Base-by-base conservation (phyloP, 2,888 invertebrate species). In the Meloe dianella region DNA sequence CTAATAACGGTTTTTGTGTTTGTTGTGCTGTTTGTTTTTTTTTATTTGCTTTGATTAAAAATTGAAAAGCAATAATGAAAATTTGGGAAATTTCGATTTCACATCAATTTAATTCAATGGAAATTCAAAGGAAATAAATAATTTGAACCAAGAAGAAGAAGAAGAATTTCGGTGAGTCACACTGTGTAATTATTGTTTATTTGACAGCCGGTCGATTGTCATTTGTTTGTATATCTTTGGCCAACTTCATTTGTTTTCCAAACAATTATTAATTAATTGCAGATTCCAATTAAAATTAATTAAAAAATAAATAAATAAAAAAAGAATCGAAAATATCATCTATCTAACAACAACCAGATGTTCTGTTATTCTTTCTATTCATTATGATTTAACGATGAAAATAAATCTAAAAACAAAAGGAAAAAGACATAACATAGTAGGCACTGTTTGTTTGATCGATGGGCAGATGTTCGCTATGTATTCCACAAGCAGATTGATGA, bases 401-500 rank as follows among this genome's bases (percentile, higher is more conserved):
- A n/a, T n/a, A n/a, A n/a, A n/a, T 38, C 14, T 14, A 2, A 38
- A 38, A 38, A 38, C 0, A 38, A 38, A 38, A 0, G n/a, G n/a
- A n/a, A n/a, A 38, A 14, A 14, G 7, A 10, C 38, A 38, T n/a
- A 17, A 9, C 47, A 47, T 47, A 47, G 47, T 47, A 7, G 47
- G 6, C 47, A 9, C 8, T 20, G 47, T 20, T 17, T 47, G 20
- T 20, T 20, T 8, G 9, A 47, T 47, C 20, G 47, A 20, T 20
- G 47, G 47, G n/a, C 47, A 47, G 47, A 47, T 47, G 47, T 47
- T 47, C 20, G n/a, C n/a, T n/a, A n/a, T n/a, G n/a, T n/a, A n/a
- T n/a, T n/a, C n/a, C 20, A 20, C 47, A 47, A 38, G 14, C 12
- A n/a, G 32, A 32, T 38, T 20, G 17, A 4, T 20, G 47, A 47